These are phyloP conservation scores for Drosophila kikkawai DNA, from an alignment of 1,140 invertebrate genomes.

Conservation along the genomic window DNA sequence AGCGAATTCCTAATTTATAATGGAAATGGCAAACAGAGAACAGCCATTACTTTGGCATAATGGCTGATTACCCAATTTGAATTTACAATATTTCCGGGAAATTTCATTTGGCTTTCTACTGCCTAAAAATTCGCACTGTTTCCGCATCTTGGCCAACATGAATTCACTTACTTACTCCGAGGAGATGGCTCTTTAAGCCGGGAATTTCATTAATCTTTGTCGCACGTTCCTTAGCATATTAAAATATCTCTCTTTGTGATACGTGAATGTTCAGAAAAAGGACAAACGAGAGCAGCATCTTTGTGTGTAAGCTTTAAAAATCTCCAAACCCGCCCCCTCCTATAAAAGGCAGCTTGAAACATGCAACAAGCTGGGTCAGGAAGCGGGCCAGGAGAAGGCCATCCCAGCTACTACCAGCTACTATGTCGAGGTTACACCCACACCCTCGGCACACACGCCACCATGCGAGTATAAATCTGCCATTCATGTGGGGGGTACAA, in stretches of 20 bases:
- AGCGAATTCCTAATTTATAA: conserved; percentile 29
- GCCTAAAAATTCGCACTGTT: conserved; percentile 17
- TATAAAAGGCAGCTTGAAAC: conserved; percentile 58
- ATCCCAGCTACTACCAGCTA: conserved; percentile 39
- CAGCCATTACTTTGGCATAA: conserved; percentile 17
- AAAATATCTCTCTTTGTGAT: conserved; percentile 57
- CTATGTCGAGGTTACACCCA: conserved; percentile 62
- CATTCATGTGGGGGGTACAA: conserved; percentile 55
- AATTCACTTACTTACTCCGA: conserved; percentile 19
- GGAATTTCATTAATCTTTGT: conserved; percentile 76
- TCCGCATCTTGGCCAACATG: neutral
- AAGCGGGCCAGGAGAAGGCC: conserved; percentile 30
- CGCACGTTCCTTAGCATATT: conserved; percentile 44
- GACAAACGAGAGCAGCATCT: conserved; percentile 40
- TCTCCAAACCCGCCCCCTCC: conserved; percentile 1
- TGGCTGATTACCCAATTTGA: conserved; percentile 53
- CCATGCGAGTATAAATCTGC: conserved; percentile 50
- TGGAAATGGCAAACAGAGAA: conserved; percentile 39
- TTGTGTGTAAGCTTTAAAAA: conserved; percentile 74
- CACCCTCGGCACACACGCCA: conserved; percentile 21
- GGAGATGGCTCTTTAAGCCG: conserved; percentile 38
- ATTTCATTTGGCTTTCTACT: conserved; percentile 3
- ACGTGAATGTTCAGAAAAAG: conserved; percentile 37
- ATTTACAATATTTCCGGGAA: conserved; percentile 59
- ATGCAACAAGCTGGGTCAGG: conserved; percentile 64